These are phyloP conservation scores for Scolopax mira DNA, from an alignment of 2,113 vertebrate genomes.

Conservation along the genomic window DNA sequence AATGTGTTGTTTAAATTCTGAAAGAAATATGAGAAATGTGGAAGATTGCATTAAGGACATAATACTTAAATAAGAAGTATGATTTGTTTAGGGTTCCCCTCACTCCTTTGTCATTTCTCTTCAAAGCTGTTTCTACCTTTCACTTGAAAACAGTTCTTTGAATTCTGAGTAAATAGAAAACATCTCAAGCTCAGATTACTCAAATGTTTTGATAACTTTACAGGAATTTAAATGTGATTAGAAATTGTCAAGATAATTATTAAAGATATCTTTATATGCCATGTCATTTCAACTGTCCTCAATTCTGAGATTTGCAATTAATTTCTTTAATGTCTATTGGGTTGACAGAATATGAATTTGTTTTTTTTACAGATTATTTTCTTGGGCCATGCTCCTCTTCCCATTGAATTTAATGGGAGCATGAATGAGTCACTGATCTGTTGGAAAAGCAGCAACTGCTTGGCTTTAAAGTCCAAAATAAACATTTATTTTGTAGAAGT, in stretches of 20 bases:
- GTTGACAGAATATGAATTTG: neutral
- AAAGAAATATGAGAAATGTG: neutral
- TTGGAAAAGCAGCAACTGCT: neutral
- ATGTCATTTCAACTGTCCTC: neutral
- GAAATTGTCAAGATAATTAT: constrained; percentile 47
- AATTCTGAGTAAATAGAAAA: constrained; percentile 50
- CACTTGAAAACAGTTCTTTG: constrained; percentile 40
- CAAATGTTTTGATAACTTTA: constrained; percentile 40
- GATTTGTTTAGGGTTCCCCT: constrained; percentile 36
- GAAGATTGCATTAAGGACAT: neutral
- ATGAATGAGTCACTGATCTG: neutral
- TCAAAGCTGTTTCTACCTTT: constrained; percentile 60
- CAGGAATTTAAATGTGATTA: constrained; percentile 45
- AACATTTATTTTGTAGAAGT: neutral
- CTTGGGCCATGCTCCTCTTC: neutral
- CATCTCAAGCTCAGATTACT: constrained; percentile 34
- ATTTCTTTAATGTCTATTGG: constrained; percentile 13
- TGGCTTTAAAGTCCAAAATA: constrained; percentile 27
- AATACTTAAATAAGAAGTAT: constrained; percentile 11
- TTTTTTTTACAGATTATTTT: neutral
- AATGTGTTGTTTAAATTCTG: neutral
- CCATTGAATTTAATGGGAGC: neutral
- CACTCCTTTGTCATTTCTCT: constrained; percentile 42
- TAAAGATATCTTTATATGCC: constrained; percentile 15
- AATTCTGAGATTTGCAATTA: neutral